phyloP scores from a whole-genome alignment of 2,888 invertebrate genomes.

The Cantharis rustica region DNA sequence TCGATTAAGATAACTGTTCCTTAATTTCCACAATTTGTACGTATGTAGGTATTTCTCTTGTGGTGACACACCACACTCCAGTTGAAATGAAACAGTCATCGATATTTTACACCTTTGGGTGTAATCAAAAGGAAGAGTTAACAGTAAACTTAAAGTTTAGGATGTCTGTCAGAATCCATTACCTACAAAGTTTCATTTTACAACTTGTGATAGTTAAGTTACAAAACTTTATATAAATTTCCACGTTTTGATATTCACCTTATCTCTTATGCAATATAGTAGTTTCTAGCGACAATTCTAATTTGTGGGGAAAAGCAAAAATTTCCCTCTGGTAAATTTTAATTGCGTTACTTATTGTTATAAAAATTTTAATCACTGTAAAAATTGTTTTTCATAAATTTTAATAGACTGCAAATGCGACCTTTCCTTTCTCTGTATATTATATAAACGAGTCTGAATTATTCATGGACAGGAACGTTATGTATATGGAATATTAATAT shows the following conservation, averaged over 20 bases:
- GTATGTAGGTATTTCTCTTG: too few relatives aligned
- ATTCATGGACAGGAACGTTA: conserved; percentile 26
- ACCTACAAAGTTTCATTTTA: not conserved
- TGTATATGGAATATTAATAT: conserved; percentile 29
- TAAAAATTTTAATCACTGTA: not conserved
- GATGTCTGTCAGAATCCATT: not conserved
- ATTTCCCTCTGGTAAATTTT: not conserved
- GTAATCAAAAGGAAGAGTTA: not conserved
- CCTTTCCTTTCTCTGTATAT: conserved; percentile 20
- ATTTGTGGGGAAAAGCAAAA: not conserved
- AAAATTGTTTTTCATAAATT: conserved; percentile 9
- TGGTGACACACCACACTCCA: not conserved
- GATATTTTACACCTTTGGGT: not conserved
- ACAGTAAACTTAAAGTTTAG: not conserved
- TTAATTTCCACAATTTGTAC: too few relatives aligned
- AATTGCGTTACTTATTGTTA: not conserved
- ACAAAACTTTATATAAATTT: not conserved
- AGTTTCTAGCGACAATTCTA: not conserved
- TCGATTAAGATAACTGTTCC: not conserved
- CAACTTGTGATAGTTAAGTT: not conserved
- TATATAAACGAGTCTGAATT: conserved; percentile 27
- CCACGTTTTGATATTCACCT: not conserved
- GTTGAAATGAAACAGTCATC: not conserved
- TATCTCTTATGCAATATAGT: not conserved
- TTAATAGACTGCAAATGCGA: conserved; percentile 10